Conservation (phyloP, 2,797 vertebrate species). For the Perodicticus potto region DNA sequence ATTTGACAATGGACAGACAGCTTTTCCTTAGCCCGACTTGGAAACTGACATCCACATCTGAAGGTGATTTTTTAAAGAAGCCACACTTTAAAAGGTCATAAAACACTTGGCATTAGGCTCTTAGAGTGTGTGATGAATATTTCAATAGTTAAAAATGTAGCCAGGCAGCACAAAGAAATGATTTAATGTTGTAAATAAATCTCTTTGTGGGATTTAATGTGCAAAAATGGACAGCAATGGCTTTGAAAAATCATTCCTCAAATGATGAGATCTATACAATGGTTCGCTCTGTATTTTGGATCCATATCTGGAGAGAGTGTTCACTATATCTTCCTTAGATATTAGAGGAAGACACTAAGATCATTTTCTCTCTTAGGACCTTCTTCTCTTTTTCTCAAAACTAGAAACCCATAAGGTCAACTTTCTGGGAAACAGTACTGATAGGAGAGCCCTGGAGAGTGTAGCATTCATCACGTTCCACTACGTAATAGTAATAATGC, state of each 20-base stretch:
- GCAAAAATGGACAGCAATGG: conserved; percentile 89
- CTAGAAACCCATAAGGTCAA: background rate
- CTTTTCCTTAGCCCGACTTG: conserved; percentile 72
- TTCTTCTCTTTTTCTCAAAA: conserved; percentile 73
- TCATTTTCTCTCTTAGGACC: conserved; percentile 71
- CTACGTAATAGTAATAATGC: background rate
- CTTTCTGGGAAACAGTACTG: conserved; percentile 57
- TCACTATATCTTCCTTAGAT: conserved; percentile 75
- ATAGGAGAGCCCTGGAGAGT: background rate
- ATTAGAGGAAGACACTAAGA: conserved; percentile 65
- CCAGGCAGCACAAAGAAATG: conserved; percentile 87
- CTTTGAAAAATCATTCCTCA: conserved; percentile 86
- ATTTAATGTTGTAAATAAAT: conserved; percentile 91
- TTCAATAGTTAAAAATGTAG: conserved; percentile 91
- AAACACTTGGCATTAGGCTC: conserved; percentile 88
- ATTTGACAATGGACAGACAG: conserved; percentile 74
- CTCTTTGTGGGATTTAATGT: conserved; percentile 91
- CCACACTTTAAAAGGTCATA: conserved; percentile 86
- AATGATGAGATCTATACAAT: conserved; percentile 82
- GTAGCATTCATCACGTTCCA: background rate
- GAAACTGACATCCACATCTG: conserved; percentile 83
- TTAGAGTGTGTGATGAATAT: conserved; percentile 92
- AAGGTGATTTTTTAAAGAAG: conserved; percentile 86
- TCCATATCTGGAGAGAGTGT: conserved; percentile 80
- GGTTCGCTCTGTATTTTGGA: conserved; percentile 71